Evolutionary conservation across 1,140 invertebrate species (phyloP), one percentile per base, ranked within the genome.

Genomic region (Lerema accius): DNA sequence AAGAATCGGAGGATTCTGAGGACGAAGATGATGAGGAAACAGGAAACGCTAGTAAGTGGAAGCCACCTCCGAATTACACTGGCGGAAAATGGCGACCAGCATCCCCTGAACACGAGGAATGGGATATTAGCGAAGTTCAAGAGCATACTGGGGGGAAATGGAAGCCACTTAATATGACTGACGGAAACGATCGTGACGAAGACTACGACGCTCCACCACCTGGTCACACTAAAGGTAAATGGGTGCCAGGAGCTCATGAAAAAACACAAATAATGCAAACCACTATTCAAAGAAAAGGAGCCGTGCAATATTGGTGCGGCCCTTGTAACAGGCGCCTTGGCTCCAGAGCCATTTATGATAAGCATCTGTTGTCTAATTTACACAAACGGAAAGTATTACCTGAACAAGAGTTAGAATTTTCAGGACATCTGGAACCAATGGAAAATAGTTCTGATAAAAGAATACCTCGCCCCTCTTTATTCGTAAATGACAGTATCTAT

Each of bases 241-340:
- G 95, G 95, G 92, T 95, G 49, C 95, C 95, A 3, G 94, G 94
- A 26, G 92, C 82, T 46, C 92, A 91, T 76, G 91, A 93, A 70
- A 90, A 92, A 81, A 84, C 88, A 50, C 86, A 92, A 78, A 90
- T 91, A 42, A 89, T 91, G 89, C 84, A 89, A 77, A 84, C 86
- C 3, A 91, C 83, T 17, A 75, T 91, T 63, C 86, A 90, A 63
- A 86, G 73, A 14, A 90, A 90, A 73, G 90, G 91, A 40, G 91
- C 92, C 0, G 89, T 94, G 10, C 93, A 93, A 67, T 96, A 94
- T 86, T 96, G 95, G 95, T 96, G 95, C 82, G 93, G 93, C 71
- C 94, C 95, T 19, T 96, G 95, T 73, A 95, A 96, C 74, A 91
- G 95, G 45, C 92, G 94, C 14, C 91, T 96, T 6, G 94, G 95